phyloP scores from a whole-genome alignment of 1,140 invertebrate species.

The Atta cephalotes region DNA sequence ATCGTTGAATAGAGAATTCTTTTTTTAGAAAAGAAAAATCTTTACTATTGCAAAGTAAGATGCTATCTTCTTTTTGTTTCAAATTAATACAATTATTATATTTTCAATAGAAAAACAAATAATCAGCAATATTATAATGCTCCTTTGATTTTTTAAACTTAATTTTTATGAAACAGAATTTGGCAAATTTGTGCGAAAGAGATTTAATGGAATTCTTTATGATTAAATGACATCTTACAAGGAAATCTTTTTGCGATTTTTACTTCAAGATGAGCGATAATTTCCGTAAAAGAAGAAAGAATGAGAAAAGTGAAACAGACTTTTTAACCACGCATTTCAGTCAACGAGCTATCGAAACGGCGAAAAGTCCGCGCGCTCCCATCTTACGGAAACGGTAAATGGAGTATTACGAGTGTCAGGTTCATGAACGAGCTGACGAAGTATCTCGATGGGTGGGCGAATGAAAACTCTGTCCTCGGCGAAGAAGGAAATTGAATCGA shows the following conservation, averaged over 20 bases:
- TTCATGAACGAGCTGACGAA: constrained; percentile 65
- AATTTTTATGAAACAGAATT: not conserved
- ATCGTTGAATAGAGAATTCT: constrained; percentile 17
- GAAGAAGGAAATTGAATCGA: constrained; percentile 69
- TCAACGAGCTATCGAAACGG: constrained; percentile 19
- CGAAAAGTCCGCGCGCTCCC: constrained; percentile 25
- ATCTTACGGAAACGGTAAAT: constrained; percentile 9
- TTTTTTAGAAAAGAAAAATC: not conserved
- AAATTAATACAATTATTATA: not conserved
- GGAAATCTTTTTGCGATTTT: not conserved
- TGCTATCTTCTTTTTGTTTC: not conserved
- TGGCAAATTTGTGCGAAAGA: not conserved
- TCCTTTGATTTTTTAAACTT: not conserved
- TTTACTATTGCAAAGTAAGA: not conserved
- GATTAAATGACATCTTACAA: not conserved
- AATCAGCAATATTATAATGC: not conserved
- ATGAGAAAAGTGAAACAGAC: not conserved
- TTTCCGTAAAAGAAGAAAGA: not conserved
- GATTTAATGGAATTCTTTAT: not conserved
- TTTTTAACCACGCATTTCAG: constrained; percentile 12
- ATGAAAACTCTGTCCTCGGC: constrained; percentile 41
- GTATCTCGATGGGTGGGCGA: constrained; percentile 4
- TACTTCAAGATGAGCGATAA: not conserved
- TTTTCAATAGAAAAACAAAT: not conserved
- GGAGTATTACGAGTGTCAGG: constrained; percentile 63